Evolutionary conservation across 2,113 vertebrate genomes (phyloP).

Genomic region (Atherinomorus stipes): DNA sequence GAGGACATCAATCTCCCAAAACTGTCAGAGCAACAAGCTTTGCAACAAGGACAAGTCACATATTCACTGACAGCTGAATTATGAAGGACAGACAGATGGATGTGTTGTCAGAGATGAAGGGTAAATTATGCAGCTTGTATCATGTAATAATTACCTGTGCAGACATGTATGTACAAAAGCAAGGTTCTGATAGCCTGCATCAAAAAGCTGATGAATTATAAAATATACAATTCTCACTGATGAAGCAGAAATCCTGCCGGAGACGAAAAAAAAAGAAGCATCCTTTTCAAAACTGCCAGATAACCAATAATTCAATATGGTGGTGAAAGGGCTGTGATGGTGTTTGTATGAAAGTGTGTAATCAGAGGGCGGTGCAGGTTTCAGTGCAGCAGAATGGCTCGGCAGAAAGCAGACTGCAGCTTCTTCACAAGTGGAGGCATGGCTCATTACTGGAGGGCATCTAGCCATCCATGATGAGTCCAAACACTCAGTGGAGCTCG

Average conservation of each 20-base stretch:
- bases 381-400: conserved; percentile 9
- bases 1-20: conserved; percentile 59
- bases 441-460: conserved; percentile 50
- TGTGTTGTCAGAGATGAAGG: conserved; percentile 45
- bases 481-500: conserved; percentile 16
- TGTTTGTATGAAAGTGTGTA: conserved; percentile 13
- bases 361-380: no score
- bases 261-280: neutral
- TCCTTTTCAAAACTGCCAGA: conserved; percentile 25
- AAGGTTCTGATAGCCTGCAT: neutral
- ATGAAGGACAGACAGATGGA: conserved; percentile 59
- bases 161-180: neutral
- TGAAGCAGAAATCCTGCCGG: conserved; percentile 12
- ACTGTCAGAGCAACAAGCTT: conserved; percentile 45
- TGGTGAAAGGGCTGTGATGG: conserved; percentile 19
- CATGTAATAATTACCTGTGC: conserved; percentile 41
- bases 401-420: conserved; percentile 35
- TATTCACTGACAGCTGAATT: conserved; percentile 44
- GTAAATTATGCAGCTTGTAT: conserved; percentile 22
- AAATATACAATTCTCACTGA: conserved; percentile 10
- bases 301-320: conserved; percentile 2
- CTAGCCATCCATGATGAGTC: conserved; percentile 25
- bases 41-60: conserved; percentile 58
- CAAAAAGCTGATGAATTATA: conserved; percentile 10
- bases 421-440: conserved; percentile 42